Conservation (phyloP, 2,113 vertebrate genomes). For the Irena cyanogastra region DNA sequence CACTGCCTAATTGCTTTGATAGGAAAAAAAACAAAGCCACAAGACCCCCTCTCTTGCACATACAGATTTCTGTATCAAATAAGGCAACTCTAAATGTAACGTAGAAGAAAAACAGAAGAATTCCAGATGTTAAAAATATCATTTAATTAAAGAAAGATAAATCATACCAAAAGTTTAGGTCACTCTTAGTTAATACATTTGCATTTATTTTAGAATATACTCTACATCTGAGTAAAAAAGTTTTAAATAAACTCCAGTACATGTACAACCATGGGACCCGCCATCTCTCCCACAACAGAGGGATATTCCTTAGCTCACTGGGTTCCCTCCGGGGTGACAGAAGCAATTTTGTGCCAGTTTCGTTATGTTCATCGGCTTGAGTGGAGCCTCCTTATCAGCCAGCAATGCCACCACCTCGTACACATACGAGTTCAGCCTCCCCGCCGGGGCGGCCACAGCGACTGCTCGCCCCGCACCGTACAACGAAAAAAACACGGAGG, state of each 20-base stretch:
- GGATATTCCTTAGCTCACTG: slow-evolving; percentile 50
- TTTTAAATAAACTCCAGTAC: slow-evolving; percentile 77
- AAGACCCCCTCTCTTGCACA: not conserved
- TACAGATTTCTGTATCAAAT: not conserved
- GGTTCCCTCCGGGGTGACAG: slow-evolving; percentile 44
- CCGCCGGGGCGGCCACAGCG: not conserved
- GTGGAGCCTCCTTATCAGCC: slow-evolving; percentile 47
- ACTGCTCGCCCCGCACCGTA: slow-evolving; percentile 33
- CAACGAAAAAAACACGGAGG: not conserved
- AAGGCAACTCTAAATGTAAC: not conserved
- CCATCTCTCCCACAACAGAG: slow-evolving; percentile 51
- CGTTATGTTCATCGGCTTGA: slow-evolving; percentile 60
- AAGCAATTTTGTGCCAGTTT: slow-evolving; percentile 59
- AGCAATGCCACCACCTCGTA: slow-evolving; percentile 33
- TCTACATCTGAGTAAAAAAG: slow-evolving; percentile 78
- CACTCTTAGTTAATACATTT: slow-evolving; percentile 69
- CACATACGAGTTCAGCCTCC: not conserved
- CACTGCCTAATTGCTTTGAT: not conserved
- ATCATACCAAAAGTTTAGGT: slow-evolving; percentile 58
- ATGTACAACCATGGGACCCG: slow-evolving; percentile 63
- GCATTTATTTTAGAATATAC: slow-evolving; percentile 80
- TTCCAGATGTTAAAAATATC: slow-evolving; percentile 36
- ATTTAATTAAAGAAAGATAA: slow-evolving; percentile 58
- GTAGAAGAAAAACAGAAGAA: not conserved
- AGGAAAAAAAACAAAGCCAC: not conserved